Evolutionary conservation across 2,113 vertebrate species (phyloP).

Genomic region (Callipepla californica): DNA sequence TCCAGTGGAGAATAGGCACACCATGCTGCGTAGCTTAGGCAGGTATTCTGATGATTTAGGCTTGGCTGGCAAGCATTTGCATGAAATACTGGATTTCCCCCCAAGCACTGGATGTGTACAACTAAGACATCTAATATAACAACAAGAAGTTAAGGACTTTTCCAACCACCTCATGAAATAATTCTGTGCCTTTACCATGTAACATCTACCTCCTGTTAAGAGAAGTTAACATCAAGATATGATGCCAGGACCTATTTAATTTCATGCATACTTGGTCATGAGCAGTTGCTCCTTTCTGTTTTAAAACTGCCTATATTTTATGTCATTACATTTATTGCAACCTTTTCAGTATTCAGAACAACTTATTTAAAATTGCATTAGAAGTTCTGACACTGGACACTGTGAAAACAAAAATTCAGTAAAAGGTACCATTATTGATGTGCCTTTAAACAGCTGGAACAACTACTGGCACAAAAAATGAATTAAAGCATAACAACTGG

Average conservation of each 20-base stretch:
- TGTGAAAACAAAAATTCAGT: neutral
- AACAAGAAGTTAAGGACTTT: neutral
- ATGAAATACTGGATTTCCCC: neutral
- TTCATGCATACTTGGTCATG: neutral
- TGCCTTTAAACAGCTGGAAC: slow-evolving; percentile 5
- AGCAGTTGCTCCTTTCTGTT: neutral
- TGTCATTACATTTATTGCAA: neutral
- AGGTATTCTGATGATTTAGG: neutral
- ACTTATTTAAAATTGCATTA: neutral
- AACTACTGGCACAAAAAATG: neutral
- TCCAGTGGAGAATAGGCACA: neutral
- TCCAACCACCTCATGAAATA: neutral
- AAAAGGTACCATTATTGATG: neutral
- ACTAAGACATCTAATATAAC: neutral
- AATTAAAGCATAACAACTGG: slow-evolving; percentile 20
- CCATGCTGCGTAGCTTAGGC: neutral
- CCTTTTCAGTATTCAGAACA: neutral
- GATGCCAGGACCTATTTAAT: neutral
- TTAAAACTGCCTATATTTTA: neutral
- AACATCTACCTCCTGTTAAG: neutral
- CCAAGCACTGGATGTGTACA: neutral
- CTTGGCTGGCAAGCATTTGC: neutral
- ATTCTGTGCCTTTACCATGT: neutral
- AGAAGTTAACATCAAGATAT: neutral
- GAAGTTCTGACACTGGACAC: neutral